These are phyloP conservation scores for Nasonovia ribisnigri DNA, from an alignment of 2,888 invertebrate genomes.

Conservation along the genomic window DNA sequence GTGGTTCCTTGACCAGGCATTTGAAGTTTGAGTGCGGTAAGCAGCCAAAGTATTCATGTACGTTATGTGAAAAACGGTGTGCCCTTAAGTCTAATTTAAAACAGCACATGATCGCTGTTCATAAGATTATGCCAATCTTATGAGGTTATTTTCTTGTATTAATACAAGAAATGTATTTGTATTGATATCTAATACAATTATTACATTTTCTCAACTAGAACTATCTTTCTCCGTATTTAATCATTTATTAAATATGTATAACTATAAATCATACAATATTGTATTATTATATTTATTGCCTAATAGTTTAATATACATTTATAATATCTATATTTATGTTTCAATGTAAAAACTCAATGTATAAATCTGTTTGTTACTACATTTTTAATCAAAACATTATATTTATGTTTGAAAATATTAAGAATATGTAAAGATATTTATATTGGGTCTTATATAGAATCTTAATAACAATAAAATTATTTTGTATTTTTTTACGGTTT, in stretches of 20 bases:
- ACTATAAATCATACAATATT: neutral
- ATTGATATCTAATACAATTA: neutral
- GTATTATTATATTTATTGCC: neutral
- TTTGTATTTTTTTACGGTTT: neutral
- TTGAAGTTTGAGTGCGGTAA: slow-evolving; percentile 69
- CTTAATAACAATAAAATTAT: neutral
- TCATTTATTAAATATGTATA: neutral
- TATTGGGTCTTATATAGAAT: neutral
- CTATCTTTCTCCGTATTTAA: neutral
- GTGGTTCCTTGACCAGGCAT: slow-evolving; percentile 67
- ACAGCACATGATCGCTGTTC: slow-evolving; percentile 46
- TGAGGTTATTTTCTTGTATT: neutral
- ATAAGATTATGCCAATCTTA: slow-evolving; percentile 26
- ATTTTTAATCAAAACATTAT: neutral
- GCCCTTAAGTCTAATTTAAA: slow-evolving; percentile 56
- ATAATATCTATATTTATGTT: neutral
- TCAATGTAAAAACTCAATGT: neutral
- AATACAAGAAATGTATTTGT: too few species aligned
- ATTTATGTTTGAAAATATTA: neutral
- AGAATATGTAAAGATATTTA: neutral
- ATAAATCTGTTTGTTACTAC: neutral
- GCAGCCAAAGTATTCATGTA: slow-evolving; percentile 69
- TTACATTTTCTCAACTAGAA: neutral
- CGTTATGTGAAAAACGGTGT: slow-evolving; percentile 49
- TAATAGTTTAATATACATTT: neutral